Evolutionary conservation across 1,140 invertebrate species (phyloP), one percentile per base, ranked within the genome.

Genomic region (Dermatophagoides farinae): DNA sequence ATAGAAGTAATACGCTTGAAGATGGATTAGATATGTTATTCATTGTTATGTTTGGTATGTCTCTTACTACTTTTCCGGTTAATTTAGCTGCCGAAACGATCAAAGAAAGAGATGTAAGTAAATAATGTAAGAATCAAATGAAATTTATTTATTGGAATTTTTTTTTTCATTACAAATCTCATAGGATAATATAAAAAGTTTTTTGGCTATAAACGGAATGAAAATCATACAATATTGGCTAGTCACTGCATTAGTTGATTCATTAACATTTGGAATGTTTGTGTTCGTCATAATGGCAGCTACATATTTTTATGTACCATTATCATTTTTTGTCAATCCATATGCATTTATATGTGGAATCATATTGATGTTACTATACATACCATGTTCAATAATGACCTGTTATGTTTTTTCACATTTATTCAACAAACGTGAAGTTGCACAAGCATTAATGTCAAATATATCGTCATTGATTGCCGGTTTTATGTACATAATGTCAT

Each of bases 361-460:
- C 1, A 16, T 59, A 23, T 18, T 59, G 1, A 52, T 59, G 6
- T 5, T 50, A 14, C 23, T 59, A 25, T 31, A 46, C 18, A 40
- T 37, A 25, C 52, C 52, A n/a, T 14, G 14, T 25, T 46, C 57
- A 59, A 11, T 59, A 31, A 9, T 59, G n/a, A 37, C 37, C 4
- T 59, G 20, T 31, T 59, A 59, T 59, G 57, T 59, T 6, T 59
- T 46, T 14, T 46, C 41, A 22, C 37, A 31, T 46, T 11, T 59
- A n/a, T 59, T 59, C 20, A 37, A 43, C 18, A 59, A 43, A 38
- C 54, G n/a, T 22, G 57, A 59, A 20, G 37, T 37, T 10, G 57
- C 57, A 41, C 43, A 41, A 37, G n/a, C 49, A 5, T 22, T 51
- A 22, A 12, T 51, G 23, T 23, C 49, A 12, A 51, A 22, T 18